Evolutionary conservation across 2,888 invertebrate species (phyloP).

Genomic region (Pseudococcus jackbeardsleyi): DNA sequence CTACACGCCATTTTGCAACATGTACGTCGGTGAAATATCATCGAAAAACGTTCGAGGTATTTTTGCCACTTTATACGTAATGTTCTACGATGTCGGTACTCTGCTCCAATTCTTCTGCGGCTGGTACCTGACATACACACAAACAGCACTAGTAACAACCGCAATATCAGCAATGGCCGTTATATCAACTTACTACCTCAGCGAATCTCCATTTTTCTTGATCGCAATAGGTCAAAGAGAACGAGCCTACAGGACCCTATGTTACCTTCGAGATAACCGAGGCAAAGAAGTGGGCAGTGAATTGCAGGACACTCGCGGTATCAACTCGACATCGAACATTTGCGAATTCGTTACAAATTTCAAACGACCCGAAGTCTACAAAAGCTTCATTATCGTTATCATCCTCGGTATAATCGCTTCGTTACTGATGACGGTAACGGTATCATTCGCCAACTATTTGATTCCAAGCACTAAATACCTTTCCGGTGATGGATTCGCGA

Average conservation of each 20-base stretch:
- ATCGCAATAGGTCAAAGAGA: background rate
- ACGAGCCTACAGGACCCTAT: background rate
- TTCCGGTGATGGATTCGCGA: constrained; percentile 41
- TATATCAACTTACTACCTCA: constrained; percentile 3
- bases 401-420: background rate
- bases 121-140: background rate
- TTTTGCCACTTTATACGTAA: constrained; percentile 39
- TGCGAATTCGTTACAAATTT: constrained; percentile 31
- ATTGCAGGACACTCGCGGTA: constrained; percentile 22
- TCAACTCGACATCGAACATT: background rate
- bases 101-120: constrained; percentile 45
- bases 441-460: constrained; percentile 33
- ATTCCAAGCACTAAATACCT: background rate
- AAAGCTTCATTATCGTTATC: constrained; percentile 18
- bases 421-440: constrained; percentile 7
- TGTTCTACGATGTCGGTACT: constrained; percentile 26
- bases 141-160: background rate
- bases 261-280: constrained; percentile 6
- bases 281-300: constrained; percentile 19
- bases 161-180: background rate
- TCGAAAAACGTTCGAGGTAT: constrained; percentile 36
- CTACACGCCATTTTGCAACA: constrained; percentile 13
- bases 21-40: constrained; percentile 43
- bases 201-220: constrained; percentile 17
- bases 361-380: constrained; percentile 19